A percentile compares a stretch with the other conserved stretches of the same genome.
Evolutionary conservation across 2,888 invertebrate species (phyloP).

Genomic region (Ophioninae sp.): DNA sequence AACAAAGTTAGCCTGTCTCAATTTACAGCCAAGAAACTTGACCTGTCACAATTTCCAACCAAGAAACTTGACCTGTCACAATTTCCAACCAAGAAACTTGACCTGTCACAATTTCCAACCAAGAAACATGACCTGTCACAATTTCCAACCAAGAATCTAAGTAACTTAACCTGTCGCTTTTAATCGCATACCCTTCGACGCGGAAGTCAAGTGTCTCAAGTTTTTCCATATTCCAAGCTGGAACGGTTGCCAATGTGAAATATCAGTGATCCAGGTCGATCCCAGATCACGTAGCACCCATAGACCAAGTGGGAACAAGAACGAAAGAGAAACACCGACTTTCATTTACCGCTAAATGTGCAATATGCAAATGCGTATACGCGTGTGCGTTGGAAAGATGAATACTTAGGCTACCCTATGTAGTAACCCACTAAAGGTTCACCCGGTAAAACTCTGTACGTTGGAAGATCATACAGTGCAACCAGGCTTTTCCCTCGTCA

Average conservation of each 20-base stretch:
- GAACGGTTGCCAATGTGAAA: conserved; percentile 27
- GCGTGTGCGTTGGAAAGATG: conserved; percentile 10
- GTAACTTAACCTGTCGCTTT: neutral
- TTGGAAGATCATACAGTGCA: conserved; percentile 8
- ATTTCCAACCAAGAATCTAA: too few relatives aligned
- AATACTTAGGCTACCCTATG: neutral
- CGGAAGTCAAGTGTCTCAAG: conserved; percentile 42
- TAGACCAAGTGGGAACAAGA: conserved; percentile 4
- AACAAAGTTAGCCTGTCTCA: too few relatives aligned
- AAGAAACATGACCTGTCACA: too few relatives aligned
- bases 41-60: too few relatives aligned
- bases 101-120: too few relatives aligned
- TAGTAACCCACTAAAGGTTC: conserved; percentile 41
- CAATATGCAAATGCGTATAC: conserved; percentile 19
- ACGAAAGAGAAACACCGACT: conserved; percentile 56
- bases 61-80: too few relatives aligned
- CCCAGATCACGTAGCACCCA: conserved; percentile 28
- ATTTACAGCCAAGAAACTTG: too few relatives aligned
- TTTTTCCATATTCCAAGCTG: conserved; percentile 34
- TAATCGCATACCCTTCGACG: neutral
- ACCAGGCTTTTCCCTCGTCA: conserved; percentile 38
- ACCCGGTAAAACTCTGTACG: neutral
- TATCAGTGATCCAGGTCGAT: conserved; percentile 43
- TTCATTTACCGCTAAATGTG: conserved; percentile 45
- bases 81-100: too few relatives aligned